Evolutionary conservation across 2,888 invertebrate genomes (phyloP).

Genomic region (Ectobius pallidus): DNA sequence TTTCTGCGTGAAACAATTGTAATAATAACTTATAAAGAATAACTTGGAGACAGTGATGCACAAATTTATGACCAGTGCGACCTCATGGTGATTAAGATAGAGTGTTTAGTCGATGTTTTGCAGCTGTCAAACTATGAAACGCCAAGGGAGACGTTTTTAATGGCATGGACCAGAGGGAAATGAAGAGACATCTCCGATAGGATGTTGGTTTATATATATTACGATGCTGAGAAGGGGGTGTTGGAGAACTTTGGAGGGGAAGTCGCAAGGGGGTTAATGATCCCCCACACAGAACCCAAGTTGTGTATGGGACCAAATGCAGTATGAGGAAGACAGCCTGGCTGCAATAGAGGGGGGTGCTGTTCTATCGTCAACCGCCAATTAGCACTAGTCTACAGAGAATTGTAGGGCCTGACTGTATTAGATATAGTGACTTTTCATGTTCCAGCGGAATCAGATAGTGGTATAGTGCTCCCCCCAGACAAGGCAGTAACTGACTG

Average conservation of each 20-base stretch:
- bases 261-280: constrained; percentile 18
- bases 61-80: neutral
- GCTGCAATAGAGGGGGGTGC: neutral
- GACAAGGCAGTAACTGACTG: neutral
- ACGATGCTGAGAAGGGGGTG: neutral
- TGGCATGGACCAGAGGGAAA: constrained; percentile 4
- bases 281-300: constrained; percentile 22
- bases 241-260: too few relatives aligned
- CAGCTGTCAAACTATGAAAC: too few relatives aligned
- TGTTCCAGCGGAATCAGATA: neutral
- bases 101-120: too few relatives aligned
- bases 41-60: neutral
- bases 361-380: constrained; percentile 6
- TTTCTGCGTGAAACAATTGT: neutral
- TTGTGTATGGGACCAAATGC: neutral
- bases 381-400: constrained; percentile 14
- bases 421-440: constrained; percentile 14
- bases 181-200: constrained; percentile 1
- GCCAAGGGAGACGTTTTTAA: constrained; percentile 5
- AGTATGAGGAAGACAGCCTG: too few relatives aligned
- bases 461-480: neutral
- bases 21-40: neutral
- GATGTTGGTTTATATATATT: neutral
- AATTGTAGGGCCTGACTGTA: neutral
- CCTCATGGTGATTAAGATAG: constrained; percentile 4